phyloP scores from a whole-genome alignment of 2,888 invertebrate species.

The Bellardia pandia region DNA sequence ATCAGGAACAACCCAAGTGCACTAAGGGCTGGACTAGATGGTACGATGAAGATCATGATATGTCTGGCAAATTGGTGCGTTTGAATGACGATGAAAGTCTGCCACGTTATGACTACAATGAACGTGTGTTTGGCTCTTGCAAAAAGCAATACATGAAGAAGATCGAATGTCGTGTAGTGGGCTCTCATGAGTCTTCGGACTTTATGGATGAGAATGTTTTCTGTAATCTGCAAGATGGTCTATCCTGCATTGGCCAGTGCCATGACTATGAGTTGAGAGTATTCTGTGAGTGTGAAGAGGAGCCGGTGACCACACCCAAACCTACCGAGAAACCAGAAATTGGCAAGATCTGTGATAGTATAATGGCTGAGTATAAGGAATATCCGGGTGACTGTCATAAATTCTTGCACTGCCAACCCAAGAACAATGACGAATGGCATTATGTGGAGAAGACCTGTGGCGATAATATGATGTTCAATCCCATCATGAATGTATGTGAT shows the following conservation, averaged over 20 bases:
- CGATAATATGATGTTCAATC: conserved; percentile 88
- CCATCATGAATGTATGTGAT: conserved; percentile 87
- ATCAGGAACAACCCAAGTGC: conserved; percentile 85
- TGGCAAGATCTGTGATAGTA: conserved; percentile 81
- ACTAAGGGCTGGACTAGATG: conserved; percentile 91
- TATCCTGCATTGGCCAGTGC: conserved; percentile 89
- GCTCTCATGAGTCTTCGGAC: conserved; percentile 87
- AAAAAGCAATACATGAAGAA: conserved; percentile 87
- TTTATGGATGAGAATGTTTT: conserved; percentile 90
- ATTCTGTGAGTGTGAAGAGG: conserved; percentile 87
- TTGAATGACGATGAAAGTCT: conserved; percentile 81
- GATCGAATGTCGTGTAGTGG: conserved; percentile 90
- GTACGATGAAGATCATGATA: conserved; percentile 86
- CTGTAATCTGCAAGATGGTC: conserved; percentile 90
- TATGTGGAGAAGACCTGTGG: conserved; percentile 88
- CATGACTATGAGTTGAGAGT: conserved; percentile 94
- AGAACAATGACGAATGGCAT: conserved; percentile 82
- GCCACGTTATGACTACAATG: conserved; percentile 82
- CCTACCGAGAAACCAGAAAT: conserved; percentile 78
- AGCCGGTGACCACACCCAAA: conserved; percentile 62
- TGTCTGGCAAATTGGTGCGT: conserved; percentile 76
- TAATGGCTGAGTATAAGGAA: conserved; percentile 86
- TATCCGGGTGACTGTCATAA: conserved; percentile 88
- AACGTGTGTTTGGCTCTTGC: conserved; percentile 86
- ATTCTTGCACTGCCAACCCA: conserved; percentile 89